Percentiles rank a stretch among this genome's conserved stretches.
These are phyloP conservation scores for Heliangelus exortis DNA, from an alignment of 2,797 vertebrate genomes.

Conservation along the genomic window DNA sequence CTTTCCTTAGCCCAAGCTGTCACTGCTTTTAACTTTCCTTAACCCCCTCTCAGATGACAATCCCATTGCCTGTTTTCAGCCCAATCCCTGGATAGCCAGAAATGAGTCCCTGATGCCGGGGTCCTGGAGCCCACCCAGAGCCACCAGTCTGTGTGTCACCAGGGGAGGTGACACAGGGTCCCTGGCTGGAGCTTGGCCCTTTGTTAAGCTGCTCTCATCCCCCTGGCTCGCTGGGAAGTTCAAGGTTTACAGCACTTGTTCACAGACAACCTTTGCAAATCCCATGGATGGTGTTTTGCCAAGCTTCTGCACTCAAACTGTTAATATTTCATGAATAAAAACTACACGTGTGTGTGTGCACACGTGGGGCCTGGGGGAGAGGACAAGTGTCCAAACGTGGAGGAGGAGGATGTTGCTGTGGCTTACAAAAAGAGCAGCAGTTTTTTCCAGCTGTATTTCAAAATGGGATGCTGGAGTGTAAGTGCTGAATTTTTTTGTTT, in stretches of 20 bases:
- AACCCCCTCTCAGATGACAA: not conserved
- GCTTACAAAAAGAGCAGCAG: not conserved
- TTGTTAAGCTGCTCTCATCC: not conserved
- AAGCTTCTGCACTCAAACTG: not conserved
- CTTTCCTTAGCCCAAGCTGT: not conserved
- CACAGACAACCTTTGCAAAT: not conserved
- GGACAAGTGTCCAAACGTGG: not conserved
- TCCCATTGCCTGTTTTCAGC: rapidly evolving
- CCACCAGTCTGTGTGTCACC: rapidly evolving
- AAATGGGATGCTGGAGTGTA: not conserved
- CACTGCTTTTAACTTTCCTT: not conserved
- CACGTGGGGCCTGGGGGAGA: rapidly evolving
- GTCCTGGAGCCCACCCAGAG: not conserved
- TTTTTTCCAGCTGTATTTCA: conserved; percentile 1
- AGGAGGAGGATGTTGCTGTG: not conserved
- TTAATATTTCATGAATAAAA: not conserved
- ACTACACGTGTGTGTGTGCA: rapidly evolving
- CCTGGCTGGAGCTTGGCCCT: rapidly evolving
- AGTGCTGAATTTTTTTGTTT: not conserved
- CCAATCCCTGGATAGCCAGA: not conserved
- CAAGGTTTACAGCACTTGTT: not conserved
- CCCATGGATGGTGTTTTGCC: rapidly evolving
- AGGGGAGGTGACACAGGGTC: not conserved
- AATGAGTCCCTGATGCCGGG: not conserved
- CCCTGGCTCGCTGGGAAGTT: rapidly evolving